These are phyloP conservation scores for Balanococcus diminutus DNA, from an alignment of 2,888 invertebrate species.

Conservation along the genomic window DNA sequence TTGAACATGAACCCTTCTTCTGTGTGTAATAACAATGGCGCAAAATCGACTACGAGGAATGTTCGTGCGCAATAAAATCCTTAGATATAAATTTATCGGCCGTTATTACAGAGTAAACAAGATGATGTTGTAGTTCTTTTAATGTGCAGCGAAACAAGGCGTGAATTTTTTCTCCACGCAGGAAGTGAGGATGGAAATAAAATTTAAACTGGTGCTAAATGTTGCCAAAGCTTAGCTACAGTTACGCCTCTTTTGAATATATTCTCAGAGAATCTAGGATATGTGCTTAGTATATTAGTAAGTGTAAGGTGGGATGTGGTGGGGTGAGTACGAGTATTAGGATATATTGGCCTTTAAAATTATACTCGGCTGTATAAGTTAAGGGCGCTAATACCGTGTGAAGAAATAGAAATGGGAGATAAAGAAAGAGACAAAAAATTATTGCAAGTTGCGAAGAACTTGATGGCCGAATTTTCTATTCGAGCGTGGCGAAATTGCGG, in stretches of 20 bases:
- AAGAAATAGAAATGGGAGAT: neutral
- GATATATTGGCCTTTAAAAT: neutral
- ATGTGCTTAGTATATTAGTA: neutral
- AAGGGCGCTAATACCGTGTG: neutral
- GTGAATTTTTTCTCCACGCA: neutral
- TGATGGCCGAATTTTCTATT: neutral
- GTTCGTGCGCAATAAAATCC: neutral
- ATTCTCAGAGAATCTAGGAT: neutral
- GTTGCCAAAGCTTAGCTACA: neutral
- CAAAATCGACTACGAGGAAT: neutral
- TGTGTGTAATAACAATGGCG: neutral
- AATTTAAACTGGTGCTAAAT: neutral
- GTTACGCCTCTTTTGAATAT: constrained; percentile 20
- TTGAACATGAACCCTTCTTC: neutral
- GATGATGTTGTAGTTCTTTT: neutral
- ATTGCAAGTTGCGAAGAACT: neutral
- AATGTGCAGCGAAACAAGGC: neutral
- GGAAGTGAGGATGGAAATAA: neutral
- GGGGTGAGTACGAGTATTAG: neutral
- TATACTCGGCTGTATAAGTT: neutral
- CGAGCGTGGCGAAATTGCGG: too few relatives aligned
- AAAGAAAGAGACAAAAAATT: too few relatives aligned
- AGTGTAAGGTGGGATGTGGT: neutral
- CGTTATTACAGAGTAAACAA: constrained; percentile 12
- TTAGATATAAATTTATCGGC: neutral